phyloP scores from a whole-genome alignment of 2,888 invertebrate genomes.

The Eulithis prunata region DNA sequence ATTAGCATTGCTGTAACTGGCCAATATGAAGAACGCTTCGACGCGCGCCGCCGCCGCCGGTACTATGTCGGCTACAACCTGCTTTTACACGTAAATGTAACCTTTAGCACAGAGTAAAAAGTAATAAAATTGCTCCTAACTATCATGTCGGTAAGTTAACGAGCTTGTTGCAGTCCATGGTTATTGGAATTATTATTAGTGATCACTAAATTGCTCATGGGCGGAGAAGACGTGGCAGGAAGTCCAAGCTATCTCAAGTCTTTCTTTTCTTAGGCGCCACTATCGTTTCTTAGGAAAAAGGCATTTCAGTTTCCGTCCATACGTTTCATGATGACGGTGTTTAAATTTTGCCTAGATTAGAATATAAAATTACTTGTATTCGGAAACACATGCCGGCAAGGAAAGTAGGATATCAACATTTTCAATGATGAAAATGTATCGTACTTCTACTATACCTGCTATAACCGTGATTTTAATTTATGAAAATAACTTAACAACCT shows the following conservation, averaged over 20 bases:
- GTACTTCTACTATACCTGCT: no score
- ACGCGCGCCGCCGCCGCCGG: background rate
- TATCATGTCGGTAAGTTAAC: constrained; percentile 71
- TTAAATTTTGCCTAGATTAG: no score
- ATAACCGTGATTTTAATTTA: no score
- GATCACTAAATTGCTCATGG: constrained; percentile 51
- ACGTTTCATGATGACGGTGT: no score
- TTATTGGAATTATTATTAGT: constrained; percentile 56
- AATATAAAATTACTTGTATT: no score
- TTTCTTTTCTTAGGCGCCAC: background rate
- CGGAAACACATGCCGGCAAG: no score
- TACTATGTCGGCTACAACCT: background rate
- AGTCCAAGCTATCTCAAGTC: background rate
- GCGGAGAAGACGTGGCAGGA: constrained; percentile 16
- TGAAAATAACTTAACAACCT: no score
- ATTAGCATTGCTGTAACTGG: no score
- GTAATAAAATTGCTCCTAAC: constrained; percentile 70
- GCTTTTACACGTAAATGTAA: constrained; percentile 24
- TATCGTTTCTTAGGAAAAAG: background rate
- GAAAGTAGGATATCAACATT: no score
- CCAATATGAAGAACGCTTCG: no score
- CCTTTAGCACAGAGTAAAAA: constrained; percentile 56
- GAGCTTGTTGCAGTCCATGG: constrained; percentile 60
- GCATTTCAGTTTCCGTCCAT: no score
- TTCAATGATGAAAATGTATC: no score